A percentile compares a stretch with the other conserved stretches of the same genome.
phyloP scores from a whole-genome alignment of 2,113 vertebrate genomes.

The Prionailurus viverrinus region DNA sequence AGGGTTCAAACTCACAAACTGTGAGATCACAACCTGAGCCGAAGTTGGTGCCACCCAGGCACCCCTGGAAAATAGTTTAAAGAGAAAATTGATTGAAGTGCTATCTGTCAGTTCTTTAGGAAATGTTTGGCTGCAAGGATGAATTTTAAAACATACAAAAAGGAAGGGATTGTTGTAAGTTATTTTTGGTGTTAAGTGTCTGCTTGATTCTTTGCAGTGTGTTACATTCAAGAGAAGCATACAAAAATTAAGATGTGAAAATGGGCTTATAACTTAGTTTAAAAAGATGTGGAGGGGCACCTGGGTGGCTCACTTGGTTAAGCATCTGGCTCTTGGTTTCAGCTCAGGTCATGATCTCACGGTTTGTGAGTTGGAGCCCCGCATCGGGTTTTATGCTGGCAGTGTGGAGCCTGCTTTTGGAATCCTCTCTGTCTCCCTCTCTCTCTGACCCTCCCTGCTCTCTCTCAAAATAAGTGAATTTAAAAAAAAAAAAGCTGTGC shows the following conservation, averaged over 20 bases:
- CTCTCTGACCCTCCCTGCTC: no score
- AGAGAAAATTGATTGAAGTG: conserved; percentile 1
- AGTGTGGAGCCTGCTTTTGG: no score
- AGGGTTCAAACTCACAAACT: no score
- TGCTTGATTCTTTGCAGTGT: conserved; percentile 17
- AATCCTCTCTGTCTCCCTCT: no score
- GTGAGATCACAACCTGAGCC: no score
- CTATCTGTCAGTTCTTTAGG: conserved; percentile 28
- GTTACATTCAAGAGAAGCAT: background rate
- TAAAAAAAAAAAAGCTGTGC: background rate
- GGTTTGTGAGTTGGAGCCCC: no score
- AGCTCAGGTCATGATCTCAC: no score
- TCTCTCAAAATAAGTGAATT: no score
- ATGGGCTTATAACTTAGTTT: conserved; percentile 2
- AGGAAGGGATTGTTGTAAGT: background rate
- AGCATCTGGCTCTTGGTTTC: no score
- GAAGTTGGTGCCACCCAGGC: no score
- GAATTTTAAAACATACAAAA: background rate
- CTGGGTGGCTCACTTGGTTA: no score
- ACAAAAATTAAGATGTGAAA: background rate
- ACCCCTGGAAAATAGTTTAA: conserved; percentile 3
- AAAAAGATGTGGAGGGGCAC: background rate
- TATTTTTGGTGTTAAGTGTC: background rate
- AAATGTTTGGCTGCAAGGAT: background rate
- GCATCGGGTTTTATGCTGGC: no score